phyloP scores from a whole-genome alignment of 2,113 vertebrate species.

The Ictalurus punctatus region DNA sequence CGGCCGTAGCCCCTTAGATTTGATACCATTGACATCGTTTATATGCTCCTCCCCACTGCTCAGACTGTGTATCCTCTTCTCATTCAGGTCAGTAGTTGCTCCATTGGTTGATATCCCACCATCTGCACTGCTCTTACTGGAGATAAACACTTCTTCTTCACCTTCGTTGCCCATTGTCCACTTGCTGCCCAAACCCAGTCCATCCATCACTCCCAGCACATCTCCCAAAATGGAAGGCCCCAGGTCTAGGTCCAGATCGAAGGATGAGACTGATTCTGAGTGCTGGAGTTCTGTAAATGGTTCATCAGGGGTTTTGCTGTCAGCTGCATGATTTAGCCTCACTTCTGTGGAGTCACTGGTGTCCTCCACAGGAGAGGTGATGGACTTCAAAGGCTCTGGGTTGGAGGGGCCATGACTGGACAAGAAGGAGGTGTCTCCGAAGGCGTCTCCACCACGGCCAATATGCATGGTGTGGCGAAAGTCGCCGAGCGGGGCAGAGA shows the following conservation, averaged over 20 bases:
- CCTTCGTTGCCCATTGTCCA: constrained; percentile 49
- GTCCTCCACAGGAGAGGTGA: constrained; percentile 28
- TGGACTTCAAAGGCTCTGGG: constrained; percentile 39
- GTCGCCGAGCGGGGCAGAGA: constrained; percentile 85
- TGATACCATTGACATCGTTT: constrained; percentile 68
- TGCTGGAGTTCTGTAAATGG: constrained; percentile 58
- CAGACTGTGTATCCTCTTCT: constrained; percentile 59
- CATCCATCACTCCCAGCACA: constrained; percentile 79
- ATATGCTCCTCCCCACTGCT: constrained; percentile 58
- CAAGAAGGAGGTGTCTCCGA: constrained; percentile 88
- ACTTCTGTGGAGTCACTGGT: constrained; percentile 47
- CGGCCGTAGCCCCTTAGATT: constrained; percentile 69
- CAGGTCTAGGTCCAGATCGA: constrained; percentile 83
- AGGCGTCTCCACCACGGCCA: constrained; percentile 83
- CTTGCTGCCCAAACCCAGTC: constrained; percentile 64
- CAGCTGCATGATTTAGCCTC: constrained; percentile 42
- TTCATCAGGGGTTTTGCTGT: constrained; percentile 34
- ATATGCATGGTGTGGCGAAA: constrained; percentile 91
- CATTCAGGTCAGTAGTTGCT: constrained; percentile 62
- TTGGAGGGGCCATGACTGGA: constrained; percentile 73
- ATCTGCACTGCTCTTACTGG: constrained; percentile 47
- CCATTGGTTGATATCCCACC: constrained; percentile 51
- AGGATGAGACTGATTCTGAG: constrained; percentile 69
- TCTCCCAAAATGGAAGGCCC: constrained; percentile 77
- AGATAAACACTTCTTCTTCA: constrained; percentile 53